These are phyloP conservation scores for Dendronephthya gigantea DNA, from an alignment of 64 coral and sea anemone species.

Conservation along the genomic window DNA sequence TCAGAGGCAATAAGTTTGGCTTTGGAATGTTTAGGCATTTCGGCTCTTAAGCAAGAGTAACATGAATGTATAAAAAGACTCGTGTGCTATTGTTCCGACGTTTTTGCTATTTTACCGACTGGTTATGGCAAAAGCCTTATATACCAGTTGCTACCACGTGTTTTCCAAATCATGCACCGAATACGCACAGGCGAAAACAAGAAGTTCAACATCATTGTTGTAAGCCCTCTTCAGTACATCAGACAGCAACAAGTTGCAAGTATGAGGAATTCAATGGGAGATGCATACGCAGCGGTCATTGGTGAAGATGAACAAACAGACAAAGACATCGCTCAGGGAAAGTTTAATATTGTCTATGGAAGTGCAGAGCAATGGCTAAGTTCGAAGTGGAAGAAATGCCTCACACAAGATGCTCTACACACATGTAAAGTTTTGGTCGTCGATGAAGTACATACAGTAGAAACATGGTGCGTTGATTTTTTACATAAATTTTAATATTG, in stretches of 20 bases:
- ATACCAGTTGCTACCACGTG: slow-evolving; percentile 4
- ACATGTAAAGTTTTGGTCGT: background rate
- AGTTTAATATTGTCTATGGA: background rate
- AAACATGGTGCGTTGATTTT: background rate
- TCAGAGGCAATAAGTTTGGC: too few species aligned
- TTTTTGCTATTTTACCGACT: background rate
- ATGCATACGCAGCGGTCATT: background rate
- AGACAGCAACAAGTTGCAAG: slow-evolving; percentile 9
- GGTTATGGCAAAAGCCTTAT: slow-evolving; percentile 27
- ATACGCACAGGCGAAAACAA: background rate
- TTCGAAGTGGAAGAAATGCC: background rate
- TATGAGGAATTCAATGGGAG: background rate
- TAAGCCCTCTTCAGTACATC: slow-evolving; percentile 18
- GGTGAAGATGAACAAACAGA: too few species aligned
- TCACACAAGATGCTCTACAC: background rate
- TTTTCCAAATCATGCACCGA: background rate
- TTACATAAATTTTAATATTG: too few species aligned
- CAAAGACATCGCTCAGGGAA: background rate
- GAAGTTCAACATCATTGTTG: background rate
- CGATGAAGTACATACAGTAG: slow-evolving; percentile 7
- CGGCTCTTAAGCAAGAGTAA: slow-evolving; percentile 29
- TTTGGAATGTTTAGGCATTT: too few species aligned
- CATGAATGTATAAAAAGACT: background rate
- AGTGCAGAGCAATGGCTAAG: slow-evolving; percentile 14
- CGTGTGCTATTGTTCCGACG: background rate